Conservation (phyloP, 2,797 vertebrate species). For the Alcedo quadribrachys region DNA sequence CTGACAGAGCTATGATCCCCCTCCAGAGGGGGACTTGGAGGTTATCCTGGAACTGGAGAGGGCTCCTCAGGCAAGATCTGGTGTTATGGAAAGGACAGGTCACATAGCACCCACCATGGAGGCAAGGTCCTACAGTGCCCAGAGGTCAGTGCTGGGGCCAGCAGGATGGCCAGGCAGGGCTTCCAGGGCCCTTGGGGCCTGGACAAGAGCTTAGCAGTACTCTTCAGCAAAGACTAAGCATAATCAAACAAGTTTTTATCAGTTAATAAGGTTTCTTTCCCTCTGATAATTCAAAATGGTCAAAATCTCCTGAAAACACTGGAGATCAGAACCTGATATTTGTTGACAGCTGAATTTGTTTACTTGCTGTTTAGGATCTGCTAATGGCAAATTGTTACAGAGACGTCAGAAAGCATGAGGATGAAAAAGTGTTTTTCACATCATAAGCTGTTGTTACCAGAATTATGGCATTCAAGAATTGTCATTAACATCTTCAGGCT, state of each 20-base stretch:
- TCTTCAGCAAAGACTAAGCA: neutral
- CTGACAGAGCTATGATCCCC: neutral
- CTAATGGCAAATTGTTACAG: neutral
- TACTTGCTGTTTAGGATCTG: neutral
- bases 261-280: neutral
- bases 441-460: neutral
- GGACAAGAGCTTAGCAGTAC: neutral
- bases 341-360: neutral
- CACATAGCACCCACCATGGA: accelerated
- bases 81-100: neutral
- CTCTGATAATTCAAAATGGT: neutral
- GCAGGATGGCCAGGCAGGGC: neutral
- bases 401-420: neutral
- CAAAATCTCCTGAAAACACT: neutral
- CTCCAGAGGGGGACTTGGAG: neutral
- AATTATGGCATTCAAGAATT: neutral
- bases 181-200: neutral
- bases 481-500: neutral
- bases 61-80: neutral
- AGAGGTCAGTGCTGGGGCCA: neutral
- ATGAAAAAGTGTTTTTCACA: neutral
- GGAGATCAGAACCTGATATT: neutral
- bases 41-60: neutral
- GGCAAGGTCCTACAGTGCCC: neutral
- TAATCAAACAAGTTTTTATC: neutral